These are phyloP conservation scores for Serrognathus titanus DNA, from an alignment of 2,888 invertebrate species.

Conservation along the genomic window DNA sequence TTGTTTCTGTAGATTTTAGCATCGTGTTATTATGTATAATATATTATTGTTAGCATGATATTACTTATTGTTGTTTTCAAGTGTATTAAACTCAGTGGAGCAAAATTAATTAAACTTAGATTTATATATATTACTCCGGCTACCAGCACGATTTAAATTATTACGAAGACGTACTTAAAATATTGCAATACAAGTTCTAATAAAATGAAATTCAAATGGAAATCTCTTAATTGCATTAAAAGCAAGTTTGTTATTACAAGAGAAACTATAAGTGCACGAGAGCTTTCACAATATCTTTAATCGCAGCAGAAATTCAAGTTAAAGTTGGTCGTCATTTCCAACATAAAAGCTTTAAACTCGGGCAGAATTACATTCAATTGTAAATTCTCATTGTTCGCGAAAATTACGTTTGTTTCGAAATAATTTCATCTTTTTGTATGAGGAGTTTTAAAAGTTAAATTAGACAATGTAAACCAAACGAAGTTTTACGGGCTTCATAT, in stretches of 20 bases:
- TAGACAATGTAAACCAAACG: constrained; percentile 46
- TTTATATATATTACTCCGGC: too few species aligned
- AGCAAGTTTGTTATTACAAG: constrained; percentile 9
- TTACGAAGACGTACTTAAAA: not conserved
- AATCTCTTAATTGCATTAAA: constrained; percentile 13
- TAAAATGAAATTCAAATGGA: constrained; percentile 6
- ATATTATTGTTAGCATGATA: too few species aligned
- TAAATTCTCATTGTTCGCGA: constrained; percentile 36
- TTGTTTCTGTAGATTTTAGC: too few species aligned
- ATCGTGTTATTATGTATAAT: too few species aligned
- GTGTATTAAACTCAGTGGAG: too few species aligned
- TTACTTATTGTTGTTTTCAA: too few species aligned
- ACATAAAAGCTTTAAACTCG: constrained; percentile 27
- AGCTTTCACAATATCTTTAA: constrained; percentile 29
- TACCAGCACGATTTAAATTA: too few species aligned
- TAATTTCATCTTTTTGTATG: constrained; percentile 42
- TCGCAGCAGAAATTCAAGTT: constrained; percentile 23
- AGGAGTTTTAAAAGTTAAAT: constrained; percentile 43
- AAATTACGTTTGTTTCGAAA: constrained; percentile 46
- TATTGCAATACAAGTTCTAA: not conserved
- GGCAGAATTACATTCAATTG: constrained; percentile 32
- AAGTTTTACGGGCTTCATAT: constrained; percentile 45
- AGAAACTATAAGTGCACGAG: constrained; percentile 18
- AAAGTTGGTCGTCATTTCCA: constrained; percentile 23
- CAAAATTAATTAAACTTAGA: too few species aligned